phyloP scores from a whole-genome alignment of 2,113 vertebrate species.

The Aspiorhynchus laticeps region DNA sequence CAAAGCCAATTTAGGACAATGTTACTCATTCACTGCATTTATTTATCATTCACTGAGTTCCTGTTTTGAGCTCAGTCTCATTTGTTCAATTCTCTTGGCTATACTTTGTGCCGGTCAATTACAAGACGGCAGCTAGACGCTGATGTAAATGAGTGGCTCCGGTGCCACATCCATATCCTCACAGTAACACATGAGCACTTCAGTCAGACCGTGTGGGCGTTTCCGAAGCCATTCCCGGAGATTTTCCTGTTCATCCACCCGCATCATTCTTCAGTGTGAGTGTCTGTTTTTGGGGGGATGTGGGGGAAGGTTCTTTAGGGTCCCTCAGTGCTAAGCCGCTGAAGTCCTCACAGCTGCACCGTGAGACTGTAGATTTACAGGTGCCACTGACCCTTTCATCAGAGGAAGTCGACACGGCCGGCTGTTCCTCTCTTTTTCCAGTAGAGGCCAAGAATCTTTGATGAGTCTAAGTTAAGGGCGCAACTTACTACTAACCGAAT shows the following conservation, averaged over 20 bases:
- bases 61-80: conserved; percentile 25
- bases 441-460: not conserved
- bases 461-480: conserved; percentile 12
- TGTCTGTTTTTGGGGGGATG: conserved; percentile 37
- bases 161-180: not conserved
- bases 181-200: conserved; percentile 15
- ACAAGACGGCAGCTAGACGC: conserved; percentile 33
- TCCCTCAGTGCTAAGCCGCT: conserved; percentile 55
- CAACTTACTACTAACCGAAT: not conserved
- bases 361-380: conserved; percentile 75
- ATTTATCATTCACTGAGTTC: not conserved
- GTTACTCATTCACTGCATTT: conserved; percentile 9
- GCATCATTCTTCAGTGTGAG: conserved; percentile 34
- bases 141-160: conserved; percentile 37
- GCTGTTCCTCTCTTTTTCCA: conserved; percentile 59
- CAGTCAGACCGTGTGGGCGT: conserved; percentile 42
- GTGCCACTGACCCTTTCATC: conserved; percentile 80
- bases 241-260: conserved; percentile 46
- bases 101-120: conserved; percentile 9
- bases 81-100: conserved; percentile 18
- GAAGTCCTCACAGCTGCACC: conserved; percentile 62
- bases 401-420: conserved; percentile 74
- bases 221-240: conserved; percentile 36
- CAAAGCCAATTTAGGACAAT: not conserved
- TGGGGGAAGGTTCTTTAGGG: conserved; percentile 55